phyloP scores from a whole-genome alignment of 1,140 invertebrate species.

The Scylla paramamosain region DNA sequence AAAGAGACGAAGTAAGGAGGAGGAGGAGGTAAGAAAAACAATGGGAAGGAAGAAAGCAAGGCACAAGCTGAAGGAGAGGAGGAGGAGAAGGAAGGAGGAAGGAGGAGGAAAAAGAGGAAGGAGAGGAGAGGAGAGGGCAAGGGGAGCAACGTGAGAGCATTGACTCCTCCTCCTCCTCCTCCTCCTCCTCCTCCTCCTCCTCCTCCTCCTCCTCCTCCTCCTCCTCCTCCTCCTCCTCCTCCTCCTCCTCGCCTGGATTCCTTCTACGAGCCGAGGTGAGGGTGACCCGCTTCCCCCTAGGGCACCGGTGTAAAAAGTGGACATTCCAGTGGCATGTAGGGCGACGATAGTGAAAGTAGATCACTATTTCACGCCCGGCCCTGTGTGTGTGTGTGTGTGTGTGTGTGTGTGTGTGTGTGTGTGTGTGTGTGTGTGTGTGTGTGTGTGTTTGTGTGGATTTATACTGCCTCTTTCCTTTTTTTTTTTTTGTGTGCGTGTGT shows the following conservation, averaged over 20 bases:
- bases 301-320: neutral
- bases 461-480: no score
- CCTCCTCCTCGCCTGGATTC: constrained; percentile 7
- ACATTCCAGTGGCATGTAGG: constrained; percentile 19
- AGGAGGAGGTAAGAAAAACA: neutral
- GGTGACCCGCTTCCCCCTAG: neutral
- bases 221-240: no score
- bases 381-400: neutral
- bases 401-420: constrained; percentile 20
- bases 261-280: neutral
- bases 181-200: no score
- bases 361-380: neutral
- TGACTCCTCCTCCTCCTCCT: neutral
- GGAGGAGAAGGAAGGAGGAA: neutral
- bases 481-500: no score
- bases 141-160: neutral
- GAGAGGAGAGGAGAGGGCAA: neutral
- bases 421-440: neutral
- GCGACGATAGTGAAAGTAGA: constrained; percentile 21
- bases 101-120: neutral
- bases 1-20: neutral
- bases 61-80: neutral
- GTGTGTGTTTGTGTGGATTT: no score
- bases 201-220: no score
- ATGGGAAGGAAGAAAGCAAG: neutral